Evolutionary conservation across 35 echinoderm and acorn worm species (phyloP).

Genomic region (Ptychodera flava): DNA sequence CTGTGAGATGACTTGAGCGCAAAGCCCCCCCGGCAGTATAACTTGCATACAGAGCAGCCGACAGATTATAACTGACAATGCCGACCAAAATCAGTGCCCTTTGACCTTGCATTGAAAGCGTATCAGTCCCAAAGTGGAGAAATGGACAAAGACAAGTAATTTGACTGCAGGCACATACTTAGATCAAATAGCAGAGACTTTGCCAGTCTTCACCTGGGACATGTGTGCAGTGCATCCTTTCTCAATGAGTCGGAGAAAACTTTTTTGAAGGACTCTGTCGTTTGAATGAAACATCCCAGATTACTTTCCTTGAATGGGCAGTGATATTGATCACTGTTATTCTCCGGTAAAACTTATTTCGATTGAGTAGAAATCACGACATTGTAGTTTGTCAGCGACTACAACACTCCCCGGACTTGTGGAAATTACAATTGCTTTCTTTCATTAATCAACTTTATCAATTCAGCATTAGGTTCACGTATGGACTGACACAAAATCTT

Average conservation of each 20-base stretch:
- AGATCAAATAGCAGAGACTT: not conserved
- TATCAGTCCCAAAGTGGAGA: not conserved
- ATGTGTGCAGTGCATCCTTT: not conserved
- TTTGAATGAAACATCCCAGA: too few species aligned
- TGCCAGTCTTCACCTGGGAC: not conserved
- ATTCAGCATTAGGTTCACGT: too few species aligned
- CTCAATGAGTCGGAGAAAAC: not conserved
- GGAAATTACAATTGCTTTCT: too few species aligned
- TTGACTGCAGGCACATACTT: not conserved
- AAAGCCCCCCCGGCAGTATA: not conserved
- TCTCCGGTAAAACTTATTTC: too few species aligned
- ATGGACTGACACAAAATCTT: too few species aligned
- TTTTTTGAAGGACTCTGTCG: too few species aligned
- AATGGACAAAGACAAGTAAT: not conserved
- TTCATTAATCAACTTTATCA: too few species aligned
- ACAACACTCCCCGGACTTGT: too few species aligned
- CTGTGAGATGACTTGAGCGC: not conserved
- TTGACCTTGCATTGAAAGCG: not conserved
- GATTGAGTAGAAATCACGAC: too few species aligned
- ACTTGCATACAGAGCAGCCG: not conserved
- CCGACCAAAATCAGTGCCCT: not conserved
- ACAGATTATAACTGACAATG: not conserved
- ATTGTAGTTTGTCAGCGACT: too few species aligned
- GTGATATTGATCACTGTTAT: too few species aligned
- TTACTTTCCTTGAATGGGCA: too few species aligned